Percentiles rank a stretch among this genome's conserved stretches.
These are phyloP conservation scores for Gasterosteus nipponicus DNA, from an alignment of 2,113 vertebrate genomes.

Conservation along the genomic window DNA sequence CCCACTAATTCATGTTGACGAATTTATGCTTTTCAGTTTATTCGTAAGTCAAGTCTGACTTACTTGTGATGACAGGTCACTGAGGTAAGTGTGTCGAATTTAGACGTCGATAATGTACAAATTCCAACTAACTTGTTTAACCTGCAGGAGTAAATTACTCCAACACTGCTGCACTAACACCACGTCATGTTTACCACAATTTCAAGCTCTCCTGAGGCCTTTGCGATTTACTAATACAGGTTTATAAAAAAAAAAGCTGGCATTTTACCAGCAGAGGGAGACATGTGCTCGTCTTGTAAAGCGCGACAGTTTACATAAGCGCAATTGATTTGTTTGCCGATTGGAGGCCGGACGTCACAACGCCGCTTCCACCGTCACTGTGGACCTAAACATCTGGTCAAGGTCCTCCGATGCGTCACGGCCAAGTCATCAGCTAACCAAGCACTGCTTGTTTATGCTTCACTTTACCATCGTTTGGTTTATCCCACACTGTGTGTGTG, in stretches of 20 bases:
- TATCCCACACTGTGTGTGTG: not conserved
- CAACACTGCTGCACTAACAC: not conserved
- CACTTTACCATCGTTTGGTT: constrained; percentile 15
- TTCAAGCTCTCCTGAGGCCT: not conserved
- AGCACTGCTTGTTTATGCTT: constrained; percentile 58
- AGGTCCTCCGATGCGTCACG: constrained; percentile 41
- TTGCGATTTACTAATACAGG: not conserved
- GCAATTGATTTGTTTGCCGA: no score
- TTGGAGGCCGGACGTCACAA: constrained; percentile 13
- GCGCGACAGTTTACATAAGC: not conserved
- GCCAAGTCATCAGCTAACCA: constrained; percentile 61
- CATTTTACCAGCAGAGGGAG: constrained; percentile 47
- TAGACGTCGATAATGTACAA: not conserved
- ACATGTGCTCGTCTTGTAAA: not conserved
- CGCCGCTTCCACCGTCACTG: constrained; percentile 39
- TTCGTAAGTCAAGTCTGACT: not conserved
- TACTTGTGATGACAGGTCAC: constrained; percentile 4
- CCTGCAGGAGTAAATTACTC: not conserved
- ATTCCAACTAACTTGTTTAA: not conserved
- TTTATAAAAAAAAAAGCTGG: not conserved
- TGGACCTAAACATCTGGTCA: constrained; percentile 43
- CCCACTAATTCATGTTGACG: no score
- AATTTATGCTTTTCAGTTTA: not conserved
- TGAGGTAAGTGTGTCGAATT: not conserved
- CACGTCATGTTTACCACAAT: not conserved